These are phyloP conservation scores for Tupaia chinensis DNA, from an alignment of 2,113 vertebrate genomes.

Conservation along the genomic window DNA sequence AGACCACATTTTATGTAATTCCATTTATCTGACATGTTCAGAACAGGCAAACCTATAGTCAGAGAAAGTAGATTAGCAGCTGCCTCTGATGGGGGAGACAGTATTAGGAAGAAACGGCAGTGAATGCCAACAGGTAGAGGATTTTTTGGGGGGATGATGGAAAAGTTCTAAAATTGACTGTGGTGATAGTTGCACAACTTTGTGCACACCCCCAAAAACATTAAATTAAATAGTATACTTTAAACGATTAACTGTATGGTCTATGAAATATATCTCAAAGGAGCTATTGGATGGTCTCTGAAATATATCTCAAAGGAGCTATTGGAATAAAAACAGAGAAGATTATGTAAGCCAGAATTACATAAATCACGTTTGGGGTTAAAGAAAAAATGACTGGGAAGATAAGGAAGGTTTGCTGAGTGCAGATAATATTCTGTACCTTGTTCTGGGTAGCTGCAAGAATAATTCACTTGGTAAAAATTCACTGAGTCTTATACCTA, in stretches of 20 bases:
- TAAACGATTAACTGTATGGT: background rate
- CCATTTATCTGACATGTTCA: background rate
- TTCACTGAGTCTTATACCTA: background rate
- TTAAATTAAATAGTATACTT: background rate
- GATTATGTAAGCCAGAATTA: background rate
- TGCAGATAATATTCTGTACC: background rate
- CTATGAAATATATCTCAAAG: constrained; percentile 2
- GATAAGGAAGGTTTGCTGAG: background rate
- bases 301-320: constrained; percentile 34
- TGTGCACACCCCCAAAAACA: background rate
- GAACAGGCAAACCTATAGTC: background rate
- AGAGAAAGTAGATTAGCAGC: background rate
- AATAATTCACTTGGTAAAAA: background rate
- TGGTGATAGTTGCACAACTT: background rate
- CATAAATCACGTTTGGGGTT: background rate
- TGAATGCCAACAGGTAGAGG: background rate
- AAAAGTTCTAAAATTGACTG: background rate
- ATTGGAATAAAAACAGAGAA: background rate
- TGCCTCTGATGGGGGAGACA: background rate
- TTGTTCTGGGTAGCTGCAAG: background rate
- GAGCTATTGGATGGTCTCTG: background rate
- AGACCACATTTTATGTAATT: background rate
- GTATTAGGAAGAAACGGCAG: background rate
- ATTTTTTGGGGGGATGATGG: background rate
- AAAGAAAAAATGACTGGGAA: background rate